Percentiles rank a stretch among this genome's conserved stretches.
These are phyloP conservation scores for Empidonax traillii DNA, from an alignment of 2,113 vertebrate species.

Conservation along the genomic window DNA sequence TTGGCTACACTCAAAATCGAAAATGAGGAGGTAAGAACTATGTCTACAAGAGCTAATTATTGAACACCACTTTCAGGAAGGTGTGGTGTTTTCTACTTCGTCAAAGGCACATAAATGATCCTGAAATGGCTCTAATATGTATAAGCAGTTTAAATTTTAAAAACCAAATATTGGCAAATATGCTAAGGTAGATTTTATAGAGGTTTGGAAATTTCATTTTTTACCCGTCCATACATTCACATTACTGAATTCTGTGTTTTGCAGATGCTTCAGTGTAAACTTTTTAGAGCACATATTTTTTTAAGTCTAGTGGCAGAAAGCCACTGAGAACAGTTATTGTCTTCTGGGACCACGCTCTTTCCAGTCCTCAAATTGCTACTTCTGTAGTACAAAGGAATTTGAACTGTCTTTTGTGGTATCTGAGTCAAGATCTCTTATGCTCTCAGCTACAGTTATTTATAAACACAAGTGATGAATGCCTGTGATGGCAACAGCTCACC, in stretches of 20 bases:
- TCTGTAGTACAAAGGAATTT: conserved; percentile 3
- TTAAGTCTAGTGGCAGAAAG: not conserved
- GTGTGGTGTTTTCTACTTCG: not conserved
- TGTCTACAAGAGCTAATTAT: not conserved
- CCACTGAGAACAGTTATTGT: not conserved
- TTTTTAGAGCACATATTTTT: not conserved
- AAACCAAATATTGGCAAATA: not conserved
- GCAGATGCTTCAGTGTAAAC: not conserved
- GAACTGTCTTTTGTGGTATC: not conserved
- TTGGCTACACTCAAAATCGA: conserved; percentile 95
- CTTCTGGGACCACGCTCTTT: not conserved
- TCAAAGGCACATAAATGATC: not conserved
- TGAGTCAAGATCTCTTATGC: conserved; percentile 12
- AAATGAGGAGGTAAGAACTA: conserved; percentile 90
- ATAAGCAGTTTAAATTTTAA: not conserved
- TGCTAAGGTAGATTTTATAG: not conserved
- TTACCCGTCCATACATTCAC: not conserved
- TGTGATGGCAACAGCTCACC: not conserved
- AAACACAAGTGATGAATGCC: not conserved
- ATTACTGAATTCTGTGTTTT: not conserved
- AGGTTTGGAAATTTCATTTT: not conserved
- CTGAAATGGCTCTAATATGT: not conserved
- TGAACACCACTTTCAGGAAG: not conserved
- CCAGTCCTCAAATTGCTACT: not conserved
- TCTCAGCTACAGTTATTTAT: conserved; percentile 32